These are phyloP conservation scores for Carpatolechia fugitivella DNA, from an alignment of 2,888 invertebrate genomes.

Conservation along the genomic window DNA sequence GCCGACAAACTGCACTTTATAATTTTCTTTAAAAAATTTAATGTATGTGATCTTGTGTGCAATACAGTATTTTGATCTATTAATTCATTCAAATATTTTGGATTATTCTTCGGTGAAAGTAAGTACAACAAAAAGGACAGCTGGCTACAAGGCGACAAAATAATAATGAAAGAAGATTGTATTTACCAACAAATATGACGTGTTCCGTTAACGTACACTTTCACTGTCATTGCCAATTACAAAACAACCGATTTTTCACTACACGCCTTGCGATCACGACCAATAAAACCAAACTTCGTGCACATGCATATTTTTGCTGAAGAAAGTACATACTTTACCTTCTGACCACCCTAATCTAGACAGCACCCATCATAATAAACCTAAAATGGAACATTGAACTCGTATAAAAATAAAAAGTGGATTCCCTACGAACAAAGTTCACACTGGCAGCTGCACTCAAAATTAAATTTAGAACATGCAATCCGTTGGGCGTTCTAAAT, in stretches of 20 bases:
- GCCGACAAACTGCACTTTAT: too few species aligned
- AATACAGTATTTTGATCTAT: too few species aligned
- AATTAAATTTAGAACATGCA: slow-evolving; percentile 69
- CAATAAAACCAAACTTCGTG: slow-evolving; percentile 16
- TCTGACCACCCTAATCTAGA: slow-evolving; percentile 4
- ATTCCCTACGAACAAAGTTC: slow-evolving; percentile 67
- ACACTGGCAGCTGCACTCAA: slow-evolving; percentile 70
- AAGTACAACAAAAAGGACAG: too few species aligned
- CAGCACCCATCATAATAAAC: slow-evolving; percentile 5
- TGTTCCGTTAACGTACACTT: slow-evolving; percentile 7
- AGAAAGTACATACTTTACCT: slow-evolving; percentile 25
- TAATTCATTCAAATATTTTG: too few species aligned
- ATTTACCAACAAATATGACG: slow-evolving; percentile 15
- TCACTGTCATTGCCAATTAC: slow-evolving; percentile 42
- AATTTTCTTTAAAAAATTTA: too few species aligned
- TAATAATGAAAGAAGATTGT: not conserved
- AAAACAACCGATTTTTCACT: slow-evolving; percentile 44
- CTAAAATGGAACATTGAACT: slow-evolving; percentile 20
- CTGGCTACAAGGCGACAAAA: not conserved
- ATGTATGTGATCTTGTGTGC: too few species aligned
- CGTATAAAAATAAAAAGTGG: slow-evolving; percentile 39
- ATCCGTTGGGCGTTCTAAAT: slow-evolving; percentile 74
- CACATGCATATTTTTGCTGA: slow-evolving; percentile 28
- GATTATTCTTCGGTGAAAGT: not conserved
- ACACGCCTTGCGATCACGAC: slow-evolving; percentile 46